phyloP scores from a whole-genome alignment of 1,140 invertebrate species.

The Mactra quadrangularis region DNA sequence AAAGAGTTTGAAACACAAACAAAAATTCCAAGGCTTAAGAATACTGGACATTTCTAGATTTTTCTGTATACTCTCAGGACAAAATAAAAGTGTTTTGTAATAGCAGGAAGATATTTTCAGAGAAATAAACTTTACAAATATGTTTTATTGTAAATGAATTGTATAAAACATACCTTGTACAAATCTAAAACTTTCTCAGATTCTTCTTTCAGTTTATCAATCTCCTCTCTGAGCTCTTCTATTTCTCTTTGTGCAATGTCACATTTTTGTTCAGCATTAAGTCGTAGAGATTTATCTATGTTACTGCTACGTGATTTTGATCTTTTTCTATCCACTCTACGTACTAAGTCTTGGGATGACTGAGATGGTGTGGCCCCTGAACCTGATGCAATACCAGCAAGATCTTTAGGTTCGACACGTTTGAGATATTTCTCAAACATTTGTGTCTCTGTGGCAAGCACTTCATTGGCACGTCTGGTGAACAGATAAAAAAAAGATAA shows the following conservation, averaged over 20 bases:
- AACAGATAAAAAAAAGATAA: no score
- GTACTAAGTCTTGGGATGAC: slow-evolving; percentile 68
- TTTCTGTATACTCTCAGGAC: no score
- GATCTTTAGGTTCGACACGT: slow-evolving; percentile 80
- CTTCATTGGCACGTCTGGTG: slow-evolving; percentile 82
- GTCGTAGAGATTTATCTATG: slow-evolving; percentile 78
- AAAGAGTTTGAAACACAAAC: no score
- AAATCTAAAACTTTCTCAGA: slow-evolving; percentile 83
- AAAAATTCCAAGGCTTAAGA: no score
- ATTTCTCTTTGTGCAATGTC: slow-evolving; percentile 84
- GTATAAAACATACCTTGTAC: slow-evolving; percentile 80
- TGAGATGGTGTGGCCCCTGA: slow-evolving; percentile 62
- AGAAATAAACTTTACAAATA: no score
- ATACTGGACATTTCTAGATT: no score
- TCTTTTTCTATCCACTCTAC: slow-evolving; percentile 76
- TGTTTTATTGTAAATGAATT: no score
- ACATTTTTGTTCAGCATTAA: slow-evolving; percentile 83
- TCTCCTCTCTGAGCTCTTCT: slow-evolving; percentile 82
- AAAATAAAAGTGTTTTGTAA: no score
- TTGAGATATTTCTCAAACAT: slow-evolving; percentile 84
- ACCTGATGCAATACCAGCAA: slow-evolving; percentile 31
- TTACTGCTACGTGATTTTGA: slow-evolving; percentile 80
- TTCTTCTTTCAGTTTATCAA: slow-evolving; percentile 80
- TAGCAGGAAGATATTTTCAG: no score
- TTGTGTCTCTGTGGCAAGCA: slow-evolving; percentile 81